phyloP scores from a whole-genome alignment of 2,113 vertebrate species.

The Solea solea region DNA sequence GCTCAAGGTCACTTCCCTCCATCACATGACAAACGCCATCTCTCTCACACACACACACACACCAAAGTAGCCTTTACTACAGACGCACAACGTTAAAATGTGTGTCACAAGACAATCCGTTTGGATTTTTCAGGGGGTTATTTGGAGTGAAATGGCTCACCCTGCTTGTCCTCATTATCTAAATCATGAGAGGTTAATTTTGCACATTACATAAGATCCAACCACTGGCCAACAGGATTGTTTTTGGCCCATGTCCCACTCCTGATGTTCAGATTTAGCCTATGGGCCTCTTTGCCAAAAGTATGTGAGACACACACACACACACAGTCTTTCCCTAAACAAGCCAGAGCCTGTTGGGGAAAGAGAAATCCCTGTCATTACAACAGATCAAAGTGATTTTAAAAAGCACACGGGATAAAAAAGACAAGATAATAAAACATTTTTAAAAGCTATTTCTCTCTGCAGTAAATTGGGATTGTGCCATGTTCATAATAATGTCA shows the following conservation, averaged over 20 bases:
- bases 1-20: constrained; percentile 2
- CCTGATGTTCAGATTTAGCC: constrained; percentile 68
- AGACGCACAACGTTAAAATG: not conserved
- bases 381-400: constrained; percentile 27
- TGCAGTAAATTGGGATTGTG: not conserved
- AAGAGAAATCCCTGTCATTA: constrained; percentile 61
- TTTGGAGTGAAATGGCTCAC: constrained; percentile 8
- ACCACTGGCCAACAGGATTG: constrained; percentile 34
- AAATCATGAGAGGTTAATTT: constrained; percentile 44
- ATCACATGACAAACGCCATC: not conserved
- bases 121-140: not conserved
- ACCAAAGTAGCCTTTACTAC: not conserved
- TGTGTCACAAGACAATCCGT: not conserved
- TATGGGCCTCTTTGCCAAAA: constrained; percentile 41
- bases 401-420: constrained; percentile 1
- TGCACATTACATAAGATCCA: constrained; percentile 44
- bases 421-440: constrained; percentile 49
- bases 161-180: constrained; percentile 25
- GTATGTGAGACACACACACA: constrained; percentile 28
- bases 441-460: constrained; percentile 17
- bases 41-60: not conserved
- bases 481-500: not conserved
- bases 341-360: constrained; percentile 46
- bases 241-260: constrained; percentile 59
- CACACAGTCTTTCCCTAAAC: constrained; percentile 33